These are phyloP conservation scores for Archocentrus centrarchus DNA, from an alignment of 2,113 vertebrate species.

Conservation along the genomic window DNA sequence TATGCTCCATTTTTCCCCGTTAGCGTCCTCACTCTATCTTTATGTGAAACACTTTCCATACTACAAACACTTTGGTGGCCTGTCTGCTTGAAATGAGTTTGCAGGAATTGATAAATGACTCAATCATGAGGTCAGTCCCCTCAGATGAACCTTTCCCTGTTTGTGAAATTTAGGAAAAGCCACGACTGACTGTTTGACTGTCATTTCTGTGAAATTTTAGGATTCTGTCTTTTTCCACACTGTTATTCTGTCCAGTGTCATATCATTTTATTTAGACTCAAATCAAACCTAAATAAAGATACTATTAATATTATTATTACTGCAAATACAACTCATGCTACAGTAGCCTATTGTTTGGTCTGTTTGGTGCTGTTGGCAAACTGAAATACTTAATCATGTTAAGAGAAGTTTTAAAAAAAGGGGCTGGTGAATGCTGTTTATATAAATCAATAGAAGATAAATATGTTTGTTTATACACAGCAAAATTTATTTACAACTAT, in stretches of 20 bases:
- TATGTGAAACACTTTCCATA: background rate
- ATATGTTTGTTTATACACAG: background rate
- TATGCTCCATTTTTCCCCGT: background rate
- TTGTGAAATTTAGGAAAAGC: constrained; percentile 6
- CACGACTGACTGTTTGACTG: background rate
- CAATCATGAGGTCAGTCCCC: background rate
- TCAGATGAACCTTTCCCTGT: background rate
- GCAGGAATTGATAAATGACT: background rate
- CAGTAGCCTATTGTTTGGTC: background rate
- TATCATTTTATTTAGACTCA: background rate
- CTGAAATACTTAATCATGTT: background rate
- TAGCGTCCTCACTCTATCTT: background rate
- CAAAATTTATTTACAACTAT: background rate
- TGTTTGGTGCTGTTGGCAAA: background rate
- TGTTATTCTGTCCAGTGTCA: background rate
- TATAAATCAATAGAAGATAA: background rate
- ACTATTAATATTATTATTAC: too few relatives aligned
- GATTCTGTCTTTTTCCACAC: background rate
- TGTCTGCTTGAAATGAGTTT: background rate
- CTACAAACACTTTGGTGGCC: background rate
- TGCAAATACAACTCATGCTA: background rate
- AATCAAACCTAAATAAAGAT: background rate
- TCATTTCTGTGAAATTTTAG: background rate
- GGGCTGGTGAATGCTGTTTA: background rate
- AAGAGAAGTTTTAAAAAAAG: background rate